Conservation (phyloP, 1,140 invertebrate genomes). For the Zaprionus camerounensis region DNA sequence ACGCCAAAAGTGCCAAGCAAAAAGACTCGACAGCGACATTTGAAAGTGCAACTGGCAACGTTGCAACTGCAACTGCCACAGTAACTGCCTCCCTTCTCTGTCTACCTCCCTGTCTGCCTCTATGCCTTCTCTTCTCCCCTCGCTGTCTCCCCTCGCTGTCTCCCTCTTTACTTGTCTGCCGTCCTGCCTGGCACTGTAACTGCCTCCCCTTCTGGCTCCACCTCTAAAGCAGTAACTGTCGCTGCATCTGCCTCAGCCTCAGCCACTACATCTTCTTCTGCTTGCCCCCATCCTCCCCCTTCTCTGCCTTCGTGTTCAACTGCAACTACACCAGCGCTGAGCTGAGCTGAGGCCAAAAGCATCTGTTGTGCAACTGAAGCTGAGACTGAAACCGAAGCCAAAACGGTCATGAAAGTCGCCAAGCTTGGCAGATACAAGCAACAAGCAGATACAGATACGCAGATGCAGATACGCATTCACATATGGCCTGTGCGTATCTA, state of each 20-base stretch:
- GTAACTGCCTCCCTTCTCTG: background rate
- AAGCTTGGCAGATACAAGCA: conserved; percentile 51
- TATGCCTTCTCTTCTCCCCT: too few species aligned
- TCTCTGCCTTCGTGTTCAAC: background rate
- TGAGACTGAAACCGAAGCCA: conserved; percentile 29
- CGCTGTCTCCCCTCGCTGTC: too few species aligned
- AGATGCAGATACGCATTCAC: conserved; percentile 33
- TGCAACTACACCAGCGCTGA: background rate
- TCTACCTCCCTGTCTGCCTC: background rate
- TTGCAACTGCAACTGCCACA: background rate
- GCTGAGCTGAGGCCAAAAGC: background rate
- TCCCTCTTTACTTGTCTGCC: too few species aligned
- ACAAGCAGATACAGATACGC: conserved; percentile 42
- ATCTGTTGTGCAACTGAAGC: conserved; percentile 12
- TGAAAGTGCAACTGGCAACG: conserved; percentile 5
- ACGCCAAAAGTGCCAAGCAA: conserved; percentile 19
- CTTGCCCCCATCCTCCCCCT: too few species aligned
- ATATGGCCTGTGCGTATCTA: conserved; percentile 64
- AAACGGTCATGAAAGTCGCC: conserved; percentile 31
- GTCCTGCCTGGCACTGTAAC: too few species aligned
- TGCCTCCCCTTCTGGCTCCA: too few species aligned
- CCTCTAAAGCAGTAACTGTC: too few species aligned
- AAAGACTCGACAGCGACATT: conserved; percentile 36
- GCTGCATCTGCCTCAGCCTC: background rate
- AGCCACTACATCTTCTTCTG: background rate